Conservation (phyloP, 1,140 invertebrate genomes). For the Caenorhabditis latens region DNA sequence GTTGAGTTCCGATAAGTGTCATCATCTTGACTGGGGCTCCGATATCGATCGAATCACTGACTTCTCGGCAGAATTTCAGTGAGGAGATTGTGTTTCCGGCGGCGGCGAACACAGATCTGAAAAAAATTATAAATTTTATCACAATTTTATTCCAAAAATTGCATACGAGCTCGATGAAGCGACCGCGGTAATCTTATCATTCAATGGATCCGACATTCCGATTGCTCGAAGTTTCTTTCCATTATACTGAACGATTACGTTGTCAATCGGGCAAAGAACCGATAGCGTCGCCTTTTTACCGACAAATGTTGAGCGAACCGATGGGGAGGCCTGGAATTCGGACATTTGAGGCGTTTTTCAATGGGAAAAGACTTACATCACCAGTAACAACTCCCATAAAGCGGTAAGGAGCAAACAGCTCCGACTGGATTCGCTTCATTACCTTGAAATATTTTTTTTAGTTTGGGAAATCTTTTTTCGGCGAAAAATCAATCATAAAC, state of each 20-base stretch:
- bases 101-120: constrained; percentile 52
- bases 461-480: not conserved
- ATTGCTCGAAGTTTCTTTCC: constrained; percentile 50
- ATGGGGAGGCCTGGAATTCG: not conserved
- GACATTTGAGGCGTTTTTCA: not conserved
- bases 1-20: constrained; percentile 28
- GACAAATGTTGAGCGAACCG: not conserved
- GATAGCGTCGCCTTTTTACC: constrained; percentile 42
- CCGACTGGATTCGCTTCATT: constrained; percentile 54
- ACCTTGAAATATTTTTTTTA: not conserved
- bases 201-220: constrained; percentile 45
- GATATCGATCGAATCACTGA: constrained; percentile 21
- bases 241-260: constrained; percentile 57
- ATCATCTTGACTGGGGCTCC: not conserved
- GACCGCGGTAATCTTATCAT: constrained; percentile 28
- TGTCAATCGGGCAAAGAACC: constrained; percentile 57
- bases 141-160: no score
- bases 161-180: constrained; percentile 6
- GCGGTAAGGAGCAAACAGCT: constrained; percentile 45
- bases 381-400: not conserved
- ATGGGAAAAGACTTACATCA: not conserved
- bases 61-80: constrained; percentile 45
- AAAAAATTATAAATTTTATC: no score
- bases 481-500: not conserved
- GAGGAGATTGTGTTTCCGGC: constrained; percentile 26